Conservation (phyloP, 1,140 invertebrate species). For the Neelides sp. region DNA sequence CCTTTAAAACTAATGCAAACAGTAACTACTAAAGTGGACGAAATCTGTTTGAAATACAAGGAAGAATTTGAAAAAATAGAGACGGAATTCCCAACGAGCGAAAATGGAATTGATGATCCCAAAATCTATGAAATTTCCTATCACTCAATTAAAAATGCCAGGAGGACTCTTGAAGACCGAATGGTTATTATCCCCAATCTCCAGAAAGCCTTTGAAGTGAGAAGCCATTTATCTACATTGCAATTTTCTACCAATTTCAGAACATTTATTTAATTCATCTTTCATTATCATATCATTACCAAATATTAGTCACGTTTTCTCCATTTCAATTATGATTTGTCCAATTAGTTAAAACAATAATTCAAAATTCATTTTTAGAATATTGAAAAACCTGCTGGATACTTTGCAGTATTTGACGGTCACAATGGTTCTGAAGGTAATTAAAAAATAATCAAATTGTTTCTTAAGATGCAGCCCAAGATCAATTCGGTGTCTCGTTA, state of each 20-base stretch:
- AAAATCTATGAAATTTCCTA: conserved; percentile 40
- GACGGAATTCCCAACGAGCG: too few relatives aligned
- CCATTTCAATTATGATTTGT: too few relatives aligned
- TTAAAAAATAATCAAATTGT: too few relatives aligned
- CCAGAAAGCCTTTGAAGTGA: conserved; percentile 36
- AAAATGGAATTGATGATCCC: conserved; percentile 31
- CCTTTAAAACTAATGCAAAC: conserved; percentile 57
- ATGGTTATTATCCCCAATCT: conserved; percentile 55
- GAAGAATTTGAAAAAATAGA: too few relatives aligned
- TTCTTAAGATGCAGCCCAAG: too few relatives aligned
- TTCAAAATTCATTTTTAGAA: too few relatives aligned
- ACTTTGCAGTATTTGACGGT: conserved; percentile 90
- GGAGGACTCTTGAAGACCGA: conserved; percentile 75
- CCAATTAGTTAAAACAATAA: too few relatives aligned
- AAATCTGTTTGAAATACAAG: conserved; percentile 51
- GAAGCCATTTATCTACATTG: not conserved
- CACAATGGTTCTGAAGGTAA: conserved; percentile 86
- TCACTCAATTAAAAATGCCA: conserved; percentile 60
- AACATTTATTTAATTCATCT: too few relatives aligned
- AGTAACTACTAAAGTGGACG: conserved; percentile 54
- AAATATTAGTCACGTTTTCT: too few relatives aligned
- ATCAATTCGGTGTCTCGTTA: too few relatives aligned
- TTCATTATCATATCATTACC: too few relatives aligned
- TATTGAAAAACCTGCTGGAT: conserved; percentile 53
- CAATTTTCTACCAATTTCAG: not conserved